Evolutionary conservation across 1,140 invertebrate species (phyloP), one percentile per base, ranked within the genome.

Genomic region (Lepidurus arcticus): DNA sequence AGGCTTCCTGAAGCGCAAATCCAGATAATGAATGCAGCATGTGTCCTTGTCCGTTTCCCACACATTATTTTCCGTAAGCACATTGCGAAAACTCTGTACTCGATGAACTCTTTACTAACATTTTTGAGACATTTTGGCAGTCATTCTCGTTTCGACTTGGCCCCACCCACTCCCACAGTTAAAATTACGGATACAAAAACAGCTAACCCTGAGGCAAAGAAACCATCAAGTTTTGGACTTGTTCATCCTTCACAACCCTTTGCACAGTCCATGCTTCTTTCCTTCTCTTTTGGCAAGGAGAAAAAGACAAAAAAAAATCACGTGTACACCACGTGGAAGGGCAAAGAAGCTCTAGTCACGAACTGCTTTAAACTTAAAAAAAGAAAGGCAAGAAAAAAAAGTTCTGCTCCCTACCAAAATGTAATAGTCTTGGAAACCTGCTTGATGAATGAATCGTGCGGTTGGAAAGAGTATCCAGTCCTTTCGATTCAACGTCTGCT

Each of bases 291-390:
- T 13, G 53, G 21, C 53, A 13, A 16, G 21, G 1, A 65, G 53
- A 65, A 3, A 65, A 21, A 1, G 16, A 65, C n/a, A n/a, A 47
- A 7, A 47, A 47, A 45, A 47, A 16, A 47, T 9, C 53, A 65
- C 53, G 53, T 65, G 53, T n/a, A 65, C 53, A 65, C 53, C 53
- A 65, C 53, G 53, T 65, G 53, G 53, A 65, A 65, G 21, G 34
- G 53, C 53, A 65, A 21, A 21, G 53, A 65, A 65, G 53, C 53
- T 65, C 21, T 65, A 65, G 53, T 65, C 53, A 65, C 53, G 53
- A 65, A 65, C 53, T 65, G 21, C 4, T 65, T 65, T n/a, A 65
- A 13, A 65, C 53, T 65, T 21, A 47, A 47, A 47, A 47, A 47
- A 1, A 47, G 45, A 6, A 16, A 47, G 8, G 45, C 0, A 34